Evolutionary conservation across 2,797 vertebrate genomes (phyloP), one percentile per base, ranked within the genome.

Genomic region (Pantherophis alleghaniensis): DNA sequence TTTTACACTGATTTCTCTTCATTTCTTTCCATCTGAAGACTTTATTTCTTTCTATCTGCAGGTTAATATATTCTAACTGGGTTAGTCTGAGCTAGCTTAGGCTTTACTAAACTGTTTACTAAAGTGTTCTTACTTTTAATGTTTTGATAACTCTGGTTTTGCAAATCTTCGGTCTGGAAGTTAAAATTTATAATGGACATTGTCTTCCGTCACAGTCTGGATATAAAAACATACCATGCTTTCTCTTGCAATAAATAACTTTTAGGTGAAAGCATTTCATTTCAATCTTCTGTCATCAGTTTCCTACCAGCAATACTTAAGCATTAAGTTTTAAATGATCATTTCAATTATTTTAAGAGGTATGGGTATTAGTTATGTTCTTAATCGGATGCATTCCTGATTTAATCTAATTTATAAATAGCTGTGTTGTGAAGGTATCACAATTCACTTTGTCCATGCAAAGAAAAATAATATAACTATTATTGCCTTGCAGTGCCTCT

Each of bases 1-100:
- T 96, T 95, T 95, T 69, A 74, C 91, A 89, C 94, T 92, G 91
- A 95, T 94, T 96, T 97, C 26, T 96, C 90, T 95, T 95, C 18
- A 69, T 95, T 96, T 96, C 83, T 63, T 16, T 90, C 86, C 92
- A 87, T 95, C 90, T 95, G 90, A 95, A 92, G 88, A n/a, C 90
- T 95, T 95, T 16, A 79, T 95, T 96, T 97, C 66, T 63, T 14
- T 91, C 87, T 92, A 86, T 95, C 90, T 95, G 90, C 92, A 96
- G 93, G 95, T 94, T 95, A 95, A 96, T 95, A 55, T 79, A 93
- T 96, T 97, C 94, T 90, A 95, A 92, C 74, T 93, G 91, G 91
- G 59, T 91, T 60, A 95, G 79, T 7, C 66, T 42, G 53, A 69
- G 28, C 94, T 95, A 93, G 87, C 53, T 93, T 69, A 95, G 83